Conservation (phyloP, 2,888 invertebrate species). For the Colletes collaris region DNA sequence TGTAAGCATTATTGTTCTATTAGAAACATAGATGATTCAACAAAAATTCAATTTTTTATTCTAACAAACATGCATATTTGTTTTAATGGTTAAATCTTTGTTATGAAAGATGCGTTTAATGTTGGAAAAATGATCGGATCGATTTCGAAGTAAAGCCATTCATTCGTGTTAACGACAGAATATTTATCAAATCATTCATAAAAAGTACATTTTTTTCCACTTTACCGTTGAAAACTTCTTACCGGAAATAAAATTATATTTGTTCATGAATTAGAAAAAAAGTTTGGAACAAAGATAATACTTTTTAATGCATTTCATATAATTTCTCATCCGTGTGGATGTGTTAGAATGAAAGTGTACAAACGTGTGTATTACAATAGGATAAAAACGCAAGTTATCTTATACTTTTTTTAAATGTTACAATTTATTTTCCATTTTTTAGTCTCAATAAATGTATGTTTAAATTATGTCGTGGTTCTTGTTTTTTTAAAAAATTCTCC, state of each 20-base stretch:
- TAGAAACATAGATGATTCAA: background rate
- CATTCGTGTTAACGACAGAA: background rate
- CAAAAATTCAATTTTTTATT: conserved; percentile 11
- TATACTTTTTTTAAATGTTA: conserved; percentile 74
- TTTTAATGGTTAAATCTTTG: background rate
- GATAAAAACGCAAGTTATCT: conserved; percentile 44
- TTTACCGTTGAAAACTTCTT: background rate
- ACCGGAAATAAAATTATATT: background rate
- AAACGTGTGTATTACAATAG: conserved; percentile 70
- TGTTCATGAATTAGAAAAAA: background rate
- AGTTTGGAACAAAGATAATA: conserved; percentile 3
- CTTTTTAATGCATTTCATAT: conserved; percentile 56
- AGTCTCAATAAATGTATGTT: conserved; percentile 76
- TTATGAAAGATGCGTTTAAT: too few relatives aligned
- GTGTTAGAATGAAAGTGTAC: conserved; percentile 73
- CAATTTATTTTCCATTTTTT: conserved; percentile 77
- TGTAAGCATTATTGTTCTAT: conserved; percentile 23
- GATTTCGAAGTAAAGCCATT: background rate
- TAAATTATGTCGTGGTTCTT: conserved; percentile 58
- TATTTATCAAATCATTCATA: conserved; percentile 7
- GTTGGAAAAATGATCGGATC: background rate
- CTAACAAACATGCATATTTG: background rate
- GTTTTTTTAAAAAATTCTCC: background rate
- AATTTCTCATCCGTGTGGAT: conserved; percentile 51
- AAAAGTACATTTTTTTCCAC: background rate